Conservation (phyloP, 2,888 invertebrate genomes). For the Ormyrus labotus region DNA sequence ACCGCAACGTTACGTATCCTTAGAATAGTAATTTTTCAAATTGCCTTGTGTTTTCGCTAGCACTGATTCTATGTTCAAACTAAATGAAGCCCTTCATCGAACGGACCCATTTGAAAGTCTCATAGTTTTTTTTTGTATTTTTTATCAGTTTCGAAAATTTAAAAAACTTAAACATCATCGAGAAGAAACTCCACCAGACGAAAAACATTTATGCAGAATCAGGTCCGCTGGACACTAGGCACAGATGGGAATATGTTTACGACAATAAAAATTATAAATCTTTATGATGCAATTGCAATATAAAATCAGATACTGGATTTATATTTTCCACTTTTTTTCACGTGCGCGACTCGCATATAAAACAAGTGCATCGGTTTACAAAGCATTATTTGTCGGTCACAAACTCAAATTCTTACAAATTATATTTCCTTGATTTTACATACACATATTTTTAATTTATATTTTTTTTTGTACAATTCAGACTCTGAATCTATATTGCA, state of each 20-base stretch:
- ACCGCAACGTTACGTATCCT: conserved; percentile 52
- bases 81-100: conserved; percentile 8
- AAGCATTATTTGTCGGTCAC: not conserved
- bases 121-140: not conserved
- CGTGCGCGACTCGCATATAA: not conserved
- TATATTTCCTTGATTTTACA: too few relatives aligned
- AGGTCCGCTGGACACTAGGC: conserved; percentile 72
- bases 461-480: not conserved
- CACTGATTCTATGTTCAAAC: conserved; percentile 65
- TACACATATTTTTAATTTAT: too few relatives aligned
- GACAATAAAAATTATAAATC: conserved; percentile 66
- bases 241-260: conserved; percentile 67
- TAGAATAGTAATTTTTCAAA: conserved; percentile 59
- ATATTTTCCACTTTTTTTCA: conserved; percentile 22
- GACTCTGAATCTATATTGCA: conserved; percentile 38
- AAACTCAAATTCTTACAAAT: conserved; percentile 32
- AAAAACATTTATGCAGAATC: conserved; percentile 64
- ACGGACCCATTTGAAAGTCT: conserved; percentile 3
- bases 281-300: conserved; percentile 42
- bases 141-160: not conserved
- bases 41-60: conserved; percentile 68
- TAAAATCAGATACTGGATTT: conserved; percentile 37
- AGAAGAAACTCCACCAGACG: conserved; percentile 2
- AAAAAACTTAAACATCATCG: conserved; percentile 27
- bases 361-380: conserved; percentile 17